Conservation (phyloP, 2,888 invertebrate genomes). For the Platycheirus albimanus region DNA sequence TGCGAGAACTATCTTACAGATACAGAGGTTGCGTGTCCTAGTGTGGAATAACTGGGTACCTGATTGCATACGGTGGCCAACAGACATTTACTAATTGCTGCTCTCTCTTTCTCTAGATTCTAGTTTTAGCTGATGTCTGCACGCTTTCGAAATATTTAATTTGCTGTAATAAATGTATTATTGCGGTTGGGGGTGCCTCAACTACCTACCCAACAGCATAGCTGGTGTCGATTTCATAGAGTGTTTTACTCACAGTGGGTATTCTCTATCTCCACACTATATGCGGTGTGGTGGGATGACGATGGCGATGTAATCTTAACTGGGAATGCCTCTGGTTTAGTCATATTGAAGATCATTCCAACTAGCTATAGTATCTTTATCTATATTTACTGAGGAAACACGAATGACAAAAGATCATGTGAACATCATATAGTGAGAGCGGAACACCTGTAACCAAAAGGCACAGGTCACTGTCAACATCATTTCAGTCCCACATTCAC, state of each 20-base stretch:
- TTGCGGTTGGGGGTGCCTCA: constrained; percentile 65
- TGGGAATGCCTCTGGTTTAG: constrained; percentile 58
- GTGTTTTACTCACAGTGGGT: constrained; percentile 62
- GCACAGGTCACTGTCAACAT: constrained; percentile 74
- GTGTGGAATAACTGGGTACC: too few relatives aligned
- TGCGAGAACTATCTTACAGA: constrained; percentile 28
- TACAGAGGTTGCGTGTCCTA: constrained; percentile 41
- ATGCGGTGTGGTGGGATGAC: constrained; percentile 16
- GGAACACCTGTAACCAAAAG: constrained; percentile 71
- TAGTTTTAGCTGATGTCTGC: constrained; percentile 59
- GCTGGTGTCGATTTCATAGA: constrained; percentile 55
- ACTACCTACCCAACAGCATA: not conserved
- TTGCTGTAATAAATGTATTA: constrained; percentile 70
- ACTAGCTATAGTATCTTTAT: not conserved
- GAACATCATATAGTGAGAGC: constrained; percentile 36
- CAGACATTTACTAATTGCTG: constrained; percentile 69
- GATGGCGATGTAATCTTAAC: constrained; percentile 32
- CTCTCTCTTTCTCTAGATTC: constrained; percentile 51
- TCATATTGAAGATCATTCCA: constrained; percentile 36
- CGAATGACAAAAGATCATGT: constrained; percentile 54
- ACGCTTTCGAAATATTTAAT: constrained; percentile 70
- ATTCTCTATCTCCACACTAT: constrained; percentile 11
- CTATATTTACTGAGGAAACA: constrained; percentile 16
- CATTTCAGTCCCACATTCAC: constrained; percentile 61
- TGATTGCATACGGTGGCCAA: constrained; percentile 58